A percentile compares a stretch with the other conserved stretches of the same genome.
Evolutionary conservation across 2,888 invertebrate genomes (phyloP).

Genomic region (Eilema sororculum): DNA sequence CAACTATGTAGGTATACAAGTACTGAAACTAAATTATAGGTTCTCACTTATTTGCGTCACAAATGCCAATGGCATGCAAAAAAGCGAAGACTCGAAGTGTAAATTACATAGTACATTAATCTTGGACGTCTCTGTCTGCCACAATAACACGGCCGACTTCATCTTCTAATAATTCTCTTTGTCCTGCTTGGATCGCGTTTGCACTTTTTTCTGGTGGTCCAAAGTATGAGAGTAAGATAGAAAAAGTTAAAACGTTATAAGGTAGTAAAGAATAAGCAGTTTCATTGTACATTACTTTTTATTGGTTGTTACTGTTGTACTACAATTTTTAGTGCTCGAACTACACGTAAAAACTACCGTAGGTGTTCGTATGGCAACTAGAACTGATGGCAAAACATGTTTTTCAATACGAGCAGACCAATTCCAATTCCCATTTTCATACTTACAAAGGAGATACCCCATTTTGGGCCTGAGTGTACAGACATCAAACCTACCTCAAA

Average conservation of each 20-base stretch:
- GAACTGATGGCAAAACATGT: too few relatives aligned
- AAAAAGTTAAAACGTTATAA: neutral
- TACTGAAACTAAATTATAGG: slow-evolving; percentile 40
- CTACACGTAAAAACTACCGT: too few relatives aligned
- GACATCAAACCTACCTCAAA: too few relatives aligned
- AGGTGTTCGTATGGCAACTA: too few relatives aligned
- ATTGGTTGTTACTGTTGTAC: neutral
- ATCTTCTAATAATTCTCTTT: slow-evolving; percentile 86
- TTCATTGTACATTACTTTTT: neutral
- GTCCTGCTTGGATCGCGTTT: slow-evolving; percentile 77
- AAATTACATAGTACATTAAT: slow-evolving; percentile 83
- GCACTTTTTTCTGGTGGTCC: slow-evolving; percentile 64
- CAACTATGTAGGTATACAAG: slow-evolving; percentile 1
- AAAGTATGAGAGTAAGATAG: slow-evolving; percentile 46
- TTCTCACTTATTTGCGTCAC: slow-evolving; percentile 52
- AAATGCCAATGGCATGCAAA: slow-evolving; percentile 48
- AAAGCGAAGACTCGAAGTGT: slow-evolving; percentile 72
- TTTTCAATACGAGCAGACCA: too few relatives aligned
- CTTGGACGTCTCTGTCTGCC: slow-evolving; percentile 72
- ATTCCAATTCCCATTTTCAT: too few relatives aligned
- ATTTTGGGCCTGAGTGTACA: too few relatives aligned
- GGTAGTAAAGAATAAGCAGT: neutral
- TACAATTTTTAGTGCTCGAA: too few relatives aligned
- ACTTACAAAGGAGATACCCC: too few relatives aligned
- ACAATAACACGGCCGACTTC: slow-evolving; percentile 86